phyloP scores from a whole-genome alignment of 35 echinoderm and acorn worm genomes.

The Heliocidaris tuberculata region DNA sequence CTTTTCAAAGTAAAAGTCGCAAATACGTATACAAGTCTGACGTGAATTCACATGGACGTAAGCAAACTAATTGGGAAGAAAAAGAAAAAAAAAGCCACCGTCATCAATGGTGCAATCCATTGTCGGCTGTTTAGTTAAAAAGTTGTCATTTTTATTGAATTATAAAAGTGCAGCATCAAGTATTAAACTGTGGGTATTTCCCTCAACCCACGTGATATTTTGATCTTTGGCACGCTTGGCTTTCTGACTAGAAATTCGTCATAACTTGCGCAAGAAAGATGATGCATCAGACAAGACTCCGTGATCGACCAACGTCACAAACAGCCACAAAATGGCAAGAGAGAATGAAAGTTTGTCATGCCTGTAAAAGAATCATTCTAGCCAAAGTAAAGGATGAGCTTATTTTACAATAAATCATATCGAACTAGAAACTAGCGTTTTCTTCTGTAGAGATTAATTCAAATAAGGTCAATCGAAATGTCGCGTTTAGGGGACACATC shows the following conservation, averaged over 20 bases:
- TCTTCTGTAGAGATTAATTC: no score
- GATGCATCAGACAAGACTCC: not conserved
- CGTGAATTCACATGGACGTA: not conserved
- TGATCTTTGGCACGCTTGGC: not conserved
- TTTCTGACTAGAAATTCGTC: not conserved
- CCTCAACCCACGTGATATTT: not conserved
- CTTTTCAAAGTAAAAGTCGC: not conserved
- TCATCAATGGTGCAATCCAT: not conserved
- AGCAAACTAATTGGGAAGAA: not conserved
- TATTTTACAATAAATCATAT: no score
- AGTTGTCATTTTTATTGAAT: not conserved
- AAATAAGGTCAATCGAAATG: no score
- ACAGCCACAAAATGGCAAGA: not conserved
- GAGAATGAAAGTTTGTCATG: no score
- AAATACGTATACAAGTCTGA: not conserved
- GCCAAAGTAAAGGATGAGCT: no score
- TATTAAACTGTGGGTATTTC: not conserved
- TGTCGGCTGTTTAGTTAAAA: not conserved
- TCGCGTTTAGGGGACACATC: no score
- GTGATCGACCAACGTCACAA: not conserved
- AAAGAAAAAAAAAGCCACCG: not conserved
- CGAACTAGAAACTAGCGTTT: no score
- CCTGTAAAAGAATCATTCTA: no score
- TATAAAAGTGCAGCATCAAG: not conserved
- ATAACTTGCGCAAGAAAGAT: not conserved